These are phyloP conservation scores for Ophioninae sp. DNA, from an alignment of 2,888 invertebrate genomes.

Conservation along the genomic window DNA sequence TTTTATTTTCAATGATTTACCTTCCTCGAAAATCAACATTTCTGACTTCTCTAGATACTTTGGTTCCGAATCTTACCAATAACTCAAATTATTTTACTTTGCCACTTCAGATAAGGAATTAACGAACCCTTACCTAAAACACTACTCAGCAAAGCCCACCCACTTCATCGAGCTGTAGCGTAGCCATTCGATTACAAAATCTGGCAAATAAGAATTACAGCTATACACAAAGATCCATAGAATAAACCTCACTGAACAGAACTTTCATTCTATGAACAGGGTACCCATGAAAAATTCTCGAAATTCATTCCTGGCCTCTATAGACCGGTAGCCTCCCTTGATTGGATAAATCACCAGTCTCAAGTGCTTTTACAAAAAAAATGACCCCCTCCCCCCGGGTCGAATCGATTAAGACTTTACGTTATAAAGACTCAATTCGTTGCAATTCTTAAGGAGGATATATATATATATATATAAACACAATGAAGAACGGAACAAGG, in stretches of 20 bases:
- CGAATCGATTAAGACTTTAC: conserved; percentile 39
- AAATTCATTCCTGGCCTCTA: no score
- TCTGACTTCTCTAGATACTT: neutral
- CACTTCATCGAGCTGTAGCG: neutral
- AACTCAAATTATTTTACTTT: neutral
- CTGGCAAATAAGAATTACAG: neutral
- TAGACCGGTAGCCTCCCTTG: neutral
- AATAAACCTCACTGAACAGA: neutral
- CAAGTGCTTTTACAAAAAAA: neutral
- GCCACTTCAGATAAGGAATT: neutral
- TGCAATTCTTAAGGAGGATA: conserved; percentile 4
- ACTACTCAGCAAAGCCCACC: neutral
- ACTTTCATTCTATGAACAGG: neutral
- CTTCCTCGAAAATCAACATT: neutral
- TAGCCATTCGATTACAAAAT: neutral
- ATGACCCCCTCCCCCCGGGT: neutral
- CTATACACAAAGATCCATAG: neutral
- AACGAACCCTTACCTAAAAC: no score
- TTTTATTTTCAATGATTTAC: neutral
- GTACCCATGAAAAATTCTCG: no score
- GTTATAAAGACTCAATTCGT: conserved; percentile 48
- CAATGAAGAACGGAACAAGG: conserved; percentile 37
- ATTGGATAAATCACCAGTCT: neutral
- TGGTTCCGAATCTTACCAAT: neutral
- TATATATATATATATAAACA: neutral